phyloP scores from a whole-genome alignment of 2,888 invertebrate species.

The Eudemis profundana region DNA sequence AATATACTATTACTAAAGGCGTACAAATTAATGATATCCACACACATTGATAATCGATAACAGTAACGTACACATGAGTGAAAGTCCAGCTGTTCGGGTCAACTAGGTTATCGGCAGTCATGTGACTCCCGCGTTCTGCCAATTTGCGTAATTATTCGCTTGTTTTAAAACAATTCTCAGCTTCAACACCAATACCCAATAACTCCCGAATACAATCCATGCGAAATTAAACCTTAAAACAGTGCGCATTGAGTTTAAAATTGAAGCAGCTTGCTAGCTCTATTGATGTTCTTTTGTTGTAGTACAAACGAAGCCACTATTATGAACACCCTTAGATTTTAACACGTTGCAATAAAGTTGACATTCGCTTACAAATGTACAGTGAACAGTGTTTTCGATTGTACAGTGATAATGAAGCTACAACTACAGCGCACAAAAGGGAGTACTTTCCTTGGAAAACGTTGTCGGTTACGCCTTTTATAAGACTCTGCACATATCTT shows the following conservation, averaged over 20 bases:
- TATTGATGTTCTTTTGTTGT: neutral
- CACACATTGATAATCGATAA: neutral
- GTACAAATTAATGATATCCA: too few species aligned
- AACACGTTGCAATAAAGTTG: too few species aligned
- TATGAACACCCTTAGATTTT: too few species aligned
- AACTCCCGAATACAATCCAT: neutral
- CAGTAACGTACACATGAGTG: conserved; percentile 11
- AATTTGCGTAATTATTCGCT: conserved; percentile 29
- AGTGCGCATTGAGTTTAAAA: neutral
- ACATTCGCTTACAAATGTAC: too few species aligned
- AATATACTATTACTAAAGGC: too few species aligned
- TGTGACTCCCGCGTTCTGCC: conserved; percentile 9
- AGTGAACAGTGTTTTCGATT: too few species aligned
- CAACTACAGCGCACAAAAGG: too few species aligned
- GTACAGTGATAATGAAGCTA: conserved; percentile 4
- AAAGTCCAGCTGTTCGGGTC: conserved; percentile 7
- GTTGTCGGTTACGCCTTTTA: too few species aligned
- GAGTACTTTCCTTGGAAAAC: too few species aligned
- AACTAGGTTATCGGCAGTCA: conserved; percentile 15
- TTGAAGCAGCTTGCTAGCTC: neutral
- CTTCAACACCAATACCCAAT: neutral
- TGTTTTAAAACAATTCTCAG: conserved; percentile 16
- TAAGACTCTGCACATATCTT: too few species aligned
- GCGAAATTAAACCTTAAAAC: conserved; percentile 3
- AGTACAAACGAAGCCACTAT: too few species aligned